These are phyloP conservation scores for Limnephilus auricula DNA, from an alignment of 2,888 invertebrate genomes.

Conservation along the genomic window DNA sequence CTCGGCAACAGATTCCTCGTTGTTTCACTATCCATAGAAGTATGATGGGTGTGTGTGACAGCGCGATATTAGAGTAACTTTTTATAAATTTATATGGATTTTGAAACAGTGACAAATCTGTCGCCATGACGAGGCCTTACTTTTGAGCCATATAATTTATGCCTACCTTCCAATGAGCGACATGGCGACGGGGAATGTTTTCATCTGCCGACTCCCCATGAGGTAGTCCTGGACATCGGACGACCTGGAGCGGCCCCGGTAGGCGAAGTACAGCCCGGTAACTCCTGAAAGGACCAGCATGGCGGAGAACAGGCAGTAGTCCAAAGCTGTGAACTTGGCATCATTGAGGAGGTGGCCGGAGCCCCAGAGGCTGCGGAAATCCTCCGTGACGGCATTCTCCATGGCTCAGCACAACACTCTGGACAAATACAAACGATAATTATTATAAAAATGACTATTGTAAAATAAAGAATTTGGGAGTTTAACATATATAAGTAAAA, in stretches of 20 bases:
- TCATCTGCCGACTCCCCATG: constrained; percentile 85
- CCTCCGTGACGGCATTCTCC: not conserved
- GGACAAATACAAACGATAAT: constrained; percentile 9
- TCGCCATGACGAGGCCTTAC: not conserved
- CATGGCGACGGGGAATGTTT: constrained; percentile 90
- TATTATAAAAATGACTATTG: not conserved
- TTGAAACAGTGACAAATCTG: no score
- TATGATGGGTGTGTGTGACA: no score
- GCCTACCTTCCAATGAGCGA: constrained; percentile 81
- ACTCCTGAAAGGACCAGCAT: constrained; percentile 85
- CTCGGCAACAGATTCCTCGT: no score
- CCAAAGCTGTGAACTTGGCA: constrained; percentile 70
- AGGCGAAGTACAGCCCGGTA: constrained; percentile 86
- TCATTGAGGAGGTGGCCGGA: constrained; percentile 2
- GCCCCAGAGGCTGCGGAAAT: not conserved
- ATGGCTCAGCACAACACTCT: not conserved
- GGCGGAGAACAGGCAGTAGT: constrained; percentile 84
- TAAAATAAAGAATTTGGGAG: not conserved
- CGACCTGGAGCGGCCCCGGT: constrained; percentile 74
- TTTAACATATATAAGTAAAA: not conserved
- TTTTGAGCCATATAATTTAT: not conserved
- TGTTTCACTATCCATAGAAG: no score
- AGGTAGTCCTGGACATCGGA: constrained; percentile 84
- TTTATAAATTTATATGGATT: no score
- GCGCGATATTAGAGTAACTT: no score